Evolutionary conservation across 2,888 invertebrate genomes (phyloP).

Genomic region (Tyria jacobaeae): DNA sequence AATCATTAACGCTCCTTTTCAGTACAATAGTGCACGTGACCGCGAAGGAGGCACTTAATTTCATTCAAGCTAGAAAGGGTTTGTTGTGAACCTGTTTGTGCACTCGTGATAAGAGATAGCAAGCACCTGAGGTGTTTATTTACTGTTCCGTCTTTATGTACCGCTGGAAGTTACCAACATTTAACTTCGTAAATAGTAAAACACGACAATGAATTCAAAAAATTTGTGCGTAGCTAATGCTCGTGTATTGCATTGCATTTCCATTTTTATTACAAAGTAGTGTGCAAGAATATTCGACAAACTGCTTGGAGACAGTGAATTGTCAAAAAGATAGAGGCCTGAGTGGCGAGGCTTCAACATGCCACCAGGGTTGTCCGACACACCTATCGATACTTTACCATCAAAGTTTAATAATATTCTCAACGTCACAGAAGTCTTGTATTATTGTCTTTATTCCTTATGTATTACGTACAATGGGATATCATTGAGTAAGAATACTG

Average conservation of each 20-base stretch:
- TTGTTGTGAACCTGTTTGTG: slow-evolving; percentile 48
- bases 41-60: slow-evolving; percentile 59
- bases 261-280: slow-evolving; percentile 17
- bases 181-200: slow-evolving; percentile 9
- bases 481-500: slow-evolving; percentile 26
- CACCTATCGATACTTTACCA: slow-evolving; percentile 15
- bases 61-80: slow-evolving; percentile 73
- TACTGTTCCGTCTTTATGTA: slow-evolving; percentile 7
- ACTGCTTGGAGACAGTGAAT: slow-evolving; percentile 40
- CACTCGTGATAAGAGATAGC: slow-evolving; percentile 38
- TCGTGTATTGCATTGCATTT: no score
- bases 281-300: slow-evolving; percentile 28
- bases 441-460: slow-evolving; percentile 7
- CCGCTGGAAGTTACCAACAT: neutral
- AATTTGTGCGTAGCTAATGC: slow-evolving; percentile 2
- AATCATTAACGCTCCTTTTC: slow-evolving; percentile 73
- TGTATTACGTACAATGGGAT: slow-evolving; percentile 22
- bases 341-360: slow-evolving; percentile 30
- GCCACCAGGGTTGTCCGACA: slow-evolving; percentile 32
- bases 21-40: slow-evolving; percentile 80
- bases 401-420: slow-evolving; percentile 7
- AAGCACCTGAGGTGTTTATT: slow-evolving; percentile 52
- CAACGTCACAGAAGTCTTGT: slow-evolving; percentile 7
- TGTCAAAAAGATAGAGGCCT: slow-evolving; percentile 50
- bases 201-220: slow-evolving; percentile 1